These are phyloP conservation scores for Sebastes fasciatus DNA, from an alignment of 2,113 vertebrate genomes.

Conservation along the genomic window DNA sequence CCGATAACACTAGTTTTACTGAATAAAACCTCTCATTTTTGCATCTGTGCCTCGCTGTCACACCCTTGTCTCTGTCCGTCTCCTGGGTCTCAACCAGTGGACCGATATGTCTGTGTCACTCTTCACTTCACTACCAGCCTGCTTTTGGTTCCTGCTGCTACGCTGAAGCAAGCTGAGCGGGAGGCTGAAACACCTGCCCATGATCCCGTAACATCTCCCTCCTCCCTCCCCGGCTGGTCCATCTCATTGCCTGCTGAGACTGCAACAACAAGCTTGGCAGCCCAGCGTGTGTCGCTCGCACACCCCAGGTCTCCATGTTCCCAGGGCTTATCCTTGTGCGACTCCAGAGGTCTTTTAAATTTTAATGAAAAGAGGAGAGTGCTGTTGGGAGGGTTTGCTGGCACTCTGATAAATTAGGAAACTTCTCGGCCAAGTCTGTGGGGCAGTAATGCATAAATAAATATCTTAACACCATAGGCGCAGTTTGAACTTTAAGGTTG, in stretches of 20 bases:
- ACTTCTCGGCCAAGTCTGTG: background rate
- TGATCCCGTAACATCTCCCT: slow-evolving; percentile 42
- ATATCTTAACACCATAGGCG: background rate
- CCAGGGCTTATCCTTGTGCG: slow-evolving; percentile 52
- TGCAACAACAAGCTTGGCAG: slow-evolving; percentile 56
- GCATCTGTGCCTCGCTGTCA: slow-evolving; percentile 14
- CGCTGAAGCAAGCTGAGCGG: slow-evolving; percentile 28
- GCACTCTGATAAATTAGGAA: slow-evolving; percentile 15
- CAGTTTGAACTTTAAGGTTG: no score
- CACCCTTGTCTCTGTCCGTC: background rate
- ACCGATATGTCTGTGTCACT: slow-evolving; percentile 26
- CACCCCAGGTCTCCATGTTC: slow-evolving; percentile 50
- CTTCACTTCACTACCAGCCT: slow-evolving; percentile 6
- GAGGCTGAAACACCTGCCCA: slow-evolving; percentile 31
- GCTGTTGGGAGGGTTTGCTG: slow-evolving; percentile 32
- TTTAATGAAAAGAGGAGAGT: slow-evolving; percentile 58
- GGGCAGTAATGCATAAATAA: slow-evolving; percentile 13
- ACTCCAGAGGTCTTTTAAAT: slow-evolving; percentile 59
- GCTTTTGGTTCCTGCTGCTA: slow-evolving; percentile 30
- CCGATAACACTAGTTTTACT: background rate
- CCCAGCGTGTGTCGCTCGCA: slow-evolving; percentile 24
- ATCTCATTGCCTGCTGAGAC: slow-evolving; percentile 54
- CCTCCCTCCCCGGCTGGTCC: slow-evolving; percentile 40
- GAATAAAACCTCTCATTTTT: slow-evolving; percentile 5
- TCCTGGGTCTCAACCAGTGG: background rate